These are phyloP conservation scores for Hetaerina titia DNA, from an alignment of 2,888 invertebrate genomes.

Conservation along the genomic window DNA sequence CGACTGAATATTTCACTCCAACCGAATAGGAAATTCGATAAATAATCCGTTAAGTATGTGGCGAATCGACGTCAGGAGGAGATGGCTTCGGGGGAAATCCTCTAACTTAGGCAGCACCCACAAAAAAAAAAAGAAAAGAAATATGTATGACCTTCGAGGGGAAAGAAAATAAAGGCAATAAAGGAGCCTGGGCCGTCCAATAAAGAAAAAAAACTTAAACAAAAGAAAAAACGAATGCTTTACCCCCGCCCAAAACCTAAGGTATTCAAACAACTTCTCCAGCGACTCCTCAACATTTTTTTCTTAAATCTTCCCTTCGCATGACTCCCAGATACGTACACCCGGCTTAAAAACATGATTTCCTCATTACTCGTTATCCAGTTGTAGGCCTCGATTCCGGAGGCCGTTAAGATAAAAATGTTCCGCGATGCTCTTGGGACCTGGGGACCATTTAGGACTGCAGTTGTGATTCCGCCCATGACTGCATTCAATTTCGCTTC, in stretches of 20 bases:
- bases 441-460: too few relatives aligned
- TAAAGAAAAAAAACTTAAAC: background rate
- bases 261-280: background rate
- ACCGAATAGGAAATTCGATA: background rate
- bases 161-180: background rate
- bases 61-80: background rate
- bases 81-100: background rate
- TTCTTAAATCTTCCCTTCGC: background rate
- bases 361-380: background rate
- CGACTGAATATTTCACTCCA: background rate
- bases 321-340: background rate
- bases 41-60: background rate
- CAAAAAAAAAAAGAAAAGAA: background rate
- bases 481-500: too few relatives aligned
- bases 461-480: too few relatives aligned
- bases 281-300: background rate
- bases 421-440: too few relatives aligned
- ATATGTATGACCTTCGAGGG: background rate
- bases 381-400: too few relatives aligned
- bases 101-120: background rate
- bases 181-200: background rate
- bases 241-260: background rate
- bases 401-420: too few relatives aligned
- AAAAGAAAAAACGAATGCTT: background rate
- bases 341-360: background rate